These are phyloP conservation scores for Ephialtes manifestator DNA, from an alignment of 2,888 invertebrate species.

Conservation along the genomic window DNA sequence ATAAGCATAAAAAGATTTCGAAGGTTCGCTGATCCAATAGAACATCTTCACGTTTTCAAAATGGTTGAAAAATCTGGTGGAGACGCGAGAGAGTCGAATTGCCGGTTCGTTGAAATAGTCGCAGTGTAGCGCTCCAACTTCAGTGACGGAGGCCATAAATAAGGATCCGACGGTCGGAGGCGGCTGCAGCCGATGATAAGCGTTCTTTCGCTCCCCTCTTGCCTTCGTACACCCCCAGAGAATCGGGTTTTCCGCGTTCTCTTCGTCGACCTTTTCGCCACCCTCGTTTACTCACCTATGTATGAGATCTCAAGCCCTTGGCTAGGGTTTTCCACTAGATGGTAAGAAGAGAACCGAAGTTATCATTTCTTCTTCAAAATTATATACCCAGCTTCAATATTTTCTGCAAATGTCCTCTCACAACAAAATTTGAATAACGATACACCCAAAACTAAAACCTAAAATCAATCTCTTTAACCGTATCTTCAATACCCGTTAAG, in stretches of 20 bases:
- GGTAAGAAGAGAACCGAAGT: conserved; percentile 50
- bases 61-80: conserved; percentile 47
- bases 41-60: conserved; percentile 2
- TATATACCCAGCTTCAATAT: not conserved
- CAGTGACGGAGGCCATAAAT: conserved; percentile 81
- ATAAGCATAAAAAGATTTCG: not conserved
- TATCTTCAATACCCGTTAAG: not conserved
- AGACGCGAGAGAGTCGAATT: conserved; percentile 28
- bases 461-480: not conserved
- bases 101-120: conserved; percentile 55
- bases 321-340: conserved; percentile 23
- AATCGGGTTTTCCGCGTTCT: conserved; percentile 53
- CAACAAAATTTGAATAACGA: not conserved
- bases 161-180: conserved; percentile 85
- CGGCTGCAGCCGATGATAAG: conserved; percentile 84
- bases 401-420: not conserved
- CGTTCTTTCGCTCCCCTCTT: conserved; percentile 79
- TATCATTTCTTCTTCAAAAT: not conserved
- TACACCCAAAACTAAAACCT: not conserved
- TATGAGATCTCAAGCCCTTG: conserved; percentile 50
- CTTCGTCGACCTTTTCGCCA: conserved; percentile 58
- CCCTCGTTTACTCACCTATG: conserved; percentile 60
- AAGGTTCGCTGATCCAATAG: not conserved
- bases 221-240: conserved; percentile 52
- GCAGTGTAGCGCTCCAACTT: conserved; percentile 51